Evolutionary conservation across 2,797 vertebrate species (phyloP).

Genomic region (Perdix hodgsoniae): DNA sequence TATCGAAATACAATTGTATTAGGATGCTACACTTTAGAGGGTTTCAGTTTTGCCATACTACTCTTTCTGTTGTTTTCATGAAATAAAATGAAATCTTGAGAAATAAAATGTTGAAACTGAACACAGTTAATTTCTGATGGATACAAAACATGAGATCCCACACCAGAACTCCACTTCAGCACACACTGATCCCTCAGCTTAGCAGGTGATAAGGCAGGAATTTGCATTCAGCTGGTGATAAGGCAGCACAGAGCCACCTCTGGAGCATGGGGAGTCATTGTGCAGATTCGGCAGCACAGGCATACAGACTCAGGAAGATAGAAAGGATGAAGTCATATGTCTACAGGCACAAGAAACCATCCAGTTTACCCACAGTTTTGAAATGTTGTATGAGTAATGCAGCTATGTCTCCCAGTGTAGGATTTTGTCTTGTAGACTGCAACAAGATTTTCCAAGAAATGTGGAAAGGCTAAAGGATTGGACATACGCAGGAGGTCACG

Average conservation of each 20-base stretch:
- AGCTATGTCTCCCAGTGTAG: neutral
- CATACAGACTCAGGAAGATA: neutral
- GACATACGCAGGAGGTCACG: accelerated
- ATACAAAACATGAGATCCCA: neutral
- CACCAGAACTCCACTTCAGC: neutral
- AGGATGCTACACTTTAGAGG: neutral
- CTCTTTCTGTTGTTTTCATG: neutral
- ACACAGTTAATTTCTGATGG: neutral
- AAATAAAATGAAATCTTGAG: neutral
- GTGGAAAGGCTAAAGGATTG: accelerated
- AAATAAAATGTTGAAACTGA: neutral
- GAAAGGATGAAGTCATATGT: conserved; percentile 12
- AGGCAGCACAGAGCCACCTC: neutral
- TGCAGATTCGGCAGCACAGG: neutral
- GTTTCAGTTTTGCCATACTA: neutral
- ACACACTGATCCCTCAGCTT: neutral
- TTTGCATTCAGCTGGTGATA: neutral
- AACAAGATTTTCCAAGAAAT: neutral
- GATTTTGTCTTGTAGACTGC: neutral
- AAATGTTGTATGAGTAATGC: conserved; percentile 36
- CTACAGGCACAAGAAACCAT: conserved; percentile 8
- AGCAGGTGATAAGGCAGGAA: neutral
- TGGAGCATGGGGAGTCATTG: neutral
- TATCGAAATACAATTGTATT: neutral
- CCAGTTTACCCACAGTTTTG: conserved; percentile 41